Base-by-base conservation (phyloP, 2,113 vertebrate genomes). In the Sinocyclocheilus anshuiensis region DNA sequence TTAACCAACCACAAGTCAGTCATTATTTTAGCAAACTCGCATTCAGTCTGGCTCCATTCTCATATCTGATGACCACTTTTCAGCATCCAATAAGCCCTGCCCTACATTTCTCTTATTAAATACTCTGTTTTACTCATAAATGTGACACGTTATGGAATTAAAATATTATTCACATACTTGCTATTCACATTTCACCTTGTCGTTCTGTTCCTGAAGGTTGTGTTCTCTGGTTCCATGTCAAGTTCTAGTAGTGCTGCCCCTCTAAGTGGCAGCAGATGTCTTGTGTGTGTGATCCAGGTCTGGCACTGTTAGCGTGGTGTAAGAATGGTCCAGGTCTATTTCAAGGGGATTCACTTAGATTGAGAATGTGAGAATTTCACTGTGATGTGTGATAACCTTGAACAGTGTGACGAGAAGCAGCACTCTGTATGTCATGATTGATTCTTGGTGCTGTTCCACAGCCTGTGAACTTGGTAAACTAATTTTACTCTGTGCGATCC, bases 201-300 rank as follows among this genome's bases (percentile, higher is more conserved):
- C 26, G 18, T 77, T 53, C 11, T 45, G 5, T 75, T 81, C 33
- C 33, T 45, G n/a, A 65, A 79, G 22, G 82, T 74, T 79, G 4
- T 81, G n/a, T 55, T 87, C 78, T 67, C 57, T 85, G 87, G 55
- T 85, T 72, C 22, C 36, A 11, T 76, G 86, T 87, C 57, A 86
- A 53, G 75, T 42, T 85, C 33, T 84, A 71, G 24, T 29, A 45
- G 39, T 81, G 42, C 61, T 81, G 50, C 24, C 36, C 29, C 50
- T 84, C 80, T 78, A 29, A 83, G 76, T 24, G 76, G 13, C 67
- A 61, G 55, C 80, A 87, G 57, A 87, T 85, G 86, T 87, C 63
- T 59, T 77, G 76, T 69, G 33, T 77, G 61, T 78, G 84, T 79
- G 84, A 86, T 86, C 24, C 78, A 74, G 69, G 24, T 29, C 55